These are phyloP conservation scores for Colius striatus DNA, from an alignment of 2,113 vertebrate genomes.

Conservation along the genomic window DNA sequence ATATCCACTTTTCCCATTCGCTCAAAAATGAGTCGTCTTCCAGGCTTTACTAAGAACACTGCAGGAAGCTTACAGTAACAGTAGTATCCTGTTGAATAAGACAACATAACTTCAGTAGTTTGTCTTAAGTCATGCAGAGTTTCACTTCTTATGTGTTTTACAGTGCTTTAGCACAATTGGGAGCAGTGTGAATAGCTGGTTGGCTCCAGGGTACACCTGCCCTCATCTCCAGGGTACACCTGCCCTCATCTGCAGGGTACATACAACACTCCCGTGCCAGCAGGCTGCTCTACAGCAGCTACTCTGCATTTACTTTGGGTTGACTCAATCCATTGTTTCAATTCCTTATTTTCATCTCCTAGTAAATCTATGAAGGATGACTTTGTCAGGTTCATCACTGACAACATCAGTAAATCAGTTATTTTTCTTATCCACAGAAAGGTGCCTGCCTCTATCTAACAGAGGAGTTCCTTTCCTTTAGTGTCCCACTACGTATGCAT, in stretches of 20 bases:
- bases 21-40: not conserved
- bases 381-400: not conserved
- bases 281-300: not conserved
- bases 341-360: not conserved
- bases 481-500: not conserved
- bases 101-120: conserved; percentile 1
- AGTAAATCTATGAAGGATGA: not conserved
- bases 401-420: not conserved
- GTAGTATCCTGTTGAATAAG: conserved; percentile 13
- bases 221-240: not conserved
- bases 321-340: not conserved
- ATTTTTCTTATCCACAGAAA: not conserved
- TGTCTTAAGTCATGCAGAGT: not conserved
- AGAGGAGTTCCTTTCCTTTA: not conserved
- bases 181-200: not conserved
- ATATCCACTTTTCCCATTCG: not conserved
- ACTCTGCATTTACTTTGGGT: not conserved
- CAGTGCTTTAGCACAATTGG: not conserved
- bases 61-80: conserved; percentile 31
- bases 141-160: not conserved
- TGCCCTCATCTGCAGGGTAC: not conserved
- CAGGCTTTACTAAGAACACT: not conserved
- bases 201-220: not conserved
- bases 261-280: not conserved
- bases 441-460: not conserved